Evolutionary conservation across 2,888 invertebrate genomes (phyloP).

Genomic region (Parochlus steinenii): DNA sequence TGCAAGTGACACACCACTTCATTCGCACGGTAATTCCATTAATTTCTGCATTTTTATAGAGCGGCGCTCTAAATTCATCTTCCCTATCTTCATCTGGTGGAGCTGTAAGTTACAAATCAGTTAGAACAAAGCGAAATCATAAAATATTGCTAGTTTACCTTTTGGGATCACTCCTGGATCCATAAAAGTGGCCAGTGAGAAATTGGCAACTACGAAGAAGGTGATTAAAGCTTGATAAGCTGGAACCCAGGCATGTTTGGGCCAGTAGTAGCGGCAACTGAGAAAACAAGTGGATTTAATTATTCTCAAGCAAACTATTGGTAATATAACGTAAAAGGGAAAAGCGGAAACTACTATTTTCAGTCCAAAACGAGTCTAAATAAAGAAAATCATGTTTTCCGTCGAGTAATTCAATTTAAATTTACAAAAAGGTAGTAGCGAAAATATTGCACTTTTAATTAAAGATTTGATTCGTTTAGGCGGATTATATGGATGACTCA

Average conservation of each 20-base stretch:
- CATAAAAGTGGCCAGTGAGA: slow-evolving; percentile 98
- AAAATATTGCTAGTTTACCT: slow-evolving; percentile 41
- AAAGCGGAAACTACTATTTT: too few relatives aligned
- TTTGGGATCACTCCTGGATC: slow-evolving; percentile 97
- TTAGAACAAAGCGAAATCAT: slow-evolving; percentile 2
- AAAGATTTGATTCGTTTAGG: too few relatives aligned
- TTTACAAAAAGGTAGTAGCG: too few relatives aligned
- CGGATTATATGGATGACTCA: too few relatives aligned
- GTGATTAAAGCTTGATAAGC: slow-evolving; percentile 88
- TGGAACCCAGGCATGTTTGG: slow-evolving; percentile 74
- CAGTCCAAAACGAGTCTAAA: too few relatives aligned
- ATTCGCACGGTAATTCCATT: slow-evolving; percentile 97
- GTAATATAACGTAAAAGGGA: too few relatives aligned
- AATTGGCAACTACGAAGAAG: slow-evolving; percentile 95
- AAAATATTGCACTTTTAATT: too few relatives aligned
- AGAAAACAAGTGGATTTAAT: too few relatives aligned
- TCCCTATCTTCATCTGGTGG: slow-evolving; percentile 93
- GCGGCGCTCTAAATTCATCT: slow-evolving; percentile 90
- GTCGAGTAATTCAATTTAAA: too few relatives aligned
- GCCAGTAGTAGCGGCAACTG: slow-evolving; percentile 78
- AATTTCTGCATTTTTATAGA: slow-evolving; percentile 95
- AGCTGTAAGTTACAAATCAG: slow-evolving; percentile 38
- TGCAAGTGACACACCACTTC: slow-evolving; percentile 99
- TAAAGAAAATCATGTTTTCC: too few relatives aligned
- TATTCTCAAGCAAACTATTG: too few relatives aligned